Conservation (phyloP, 2,888 invertebrate species). For the Apotomis betuletana region DNA sequence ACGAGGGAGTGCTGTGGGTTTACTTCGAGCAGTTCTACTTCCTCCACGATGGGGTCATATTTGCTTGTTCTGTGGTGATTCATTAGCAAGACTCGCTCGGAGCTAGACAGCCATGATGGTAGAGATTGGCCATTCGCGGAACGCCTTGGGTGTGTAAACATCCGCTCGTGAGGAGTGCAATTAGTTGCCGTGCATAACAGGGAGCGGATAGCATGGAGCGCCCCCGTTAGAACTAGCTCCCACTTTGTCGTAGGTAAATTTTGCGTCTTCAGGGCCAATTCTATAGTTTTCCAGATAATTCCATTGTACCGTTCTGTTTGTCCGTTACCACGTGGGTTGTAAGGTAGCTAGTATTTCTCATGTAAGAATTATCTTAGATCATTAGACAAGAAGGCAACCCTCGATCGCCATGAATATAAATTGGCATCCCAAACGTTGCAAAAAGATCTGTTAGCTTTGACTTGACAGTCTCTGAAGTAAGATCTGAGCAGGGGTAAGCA, state of each 20-base stretch:
- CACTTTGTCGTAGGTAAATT: neutral
- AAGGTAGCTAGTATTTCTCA: neutral
- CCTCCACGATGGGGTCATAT: neutral
- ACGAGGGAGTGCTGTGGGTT: neutral
- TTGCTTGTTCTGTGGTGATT: neutral
- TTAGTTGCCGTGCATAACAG: no score
- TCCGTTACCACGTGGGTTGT: neutral
- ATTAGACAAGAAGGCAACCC: constrained; percentile 1
- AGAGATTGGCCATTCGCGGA: neutral
- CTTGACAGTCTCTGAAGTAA: neutral
- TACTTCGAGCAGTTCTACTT: neutral
- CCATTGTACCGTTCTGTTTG: neutral
- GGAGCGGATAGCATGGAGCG: no score
- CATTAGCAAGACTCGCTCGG: neutral
- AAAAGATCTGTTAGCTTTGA: neutral
- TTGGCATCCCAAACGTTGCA: neutral
- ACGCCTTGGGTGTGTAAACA: neutral
- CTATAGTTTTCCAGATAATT: neutral
- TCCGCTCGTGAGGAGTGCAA: neutral
- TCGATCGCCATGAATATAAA: neutral
- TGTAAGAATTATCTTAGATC: neutral
- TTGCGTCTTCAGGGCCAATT: neutral
- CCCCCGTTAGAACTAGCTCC: neutral
- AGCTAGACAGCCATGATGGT: neutral
- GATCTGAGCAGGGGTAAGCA: neutral